phyloP scores from a whole-genome alignment of 92 coral and sea anemone species.

The Siderastrea radians region DNA sequence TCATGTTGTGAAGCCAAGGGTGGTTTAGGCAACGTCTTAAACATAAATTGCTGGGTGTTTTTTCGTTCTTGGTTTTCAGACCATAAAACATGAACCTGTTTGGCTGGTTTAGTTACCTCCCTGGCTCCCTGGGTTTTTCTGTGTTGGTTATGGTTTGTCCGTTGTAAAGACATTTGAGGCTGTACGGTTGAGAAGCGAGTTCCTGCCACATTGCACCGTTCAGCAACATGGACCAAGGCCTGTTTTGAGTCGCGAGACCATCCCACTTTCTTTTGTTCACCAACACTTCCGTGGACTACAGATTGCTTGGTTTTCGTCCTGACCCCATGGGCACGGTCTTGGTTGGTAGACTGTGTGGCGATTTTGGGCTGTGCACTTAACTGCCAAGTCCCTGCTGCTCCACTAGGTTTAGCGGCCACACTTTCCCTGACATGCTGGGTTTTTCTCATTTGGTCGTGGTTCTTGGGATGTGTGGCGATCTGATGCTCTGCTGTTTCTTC shows the following conservation, averaged over 20 bases:
- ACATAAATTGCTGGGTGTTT: not conserved
- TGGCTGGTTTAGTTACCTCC: not conserved
- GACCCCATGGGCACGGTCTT: not conserved
- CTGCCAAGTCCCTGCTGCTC: not conserved
- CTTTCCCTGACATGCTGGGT: not conserved
- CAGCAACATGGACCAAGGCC: no score
- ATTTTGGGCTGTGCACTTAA: not conserved
- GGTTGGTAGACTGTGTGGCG: not conserved
- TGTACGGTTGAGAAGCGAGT: not conserved
- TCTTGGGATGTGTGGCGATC: not conserved
- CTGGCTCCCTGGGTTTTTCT: not conserved
- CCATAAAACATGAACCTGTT: not conserved
- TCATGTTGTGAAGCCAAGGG: not conserved
- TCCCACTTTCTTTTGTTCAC: not conserved
- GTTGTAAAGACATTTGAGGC: not conserved
- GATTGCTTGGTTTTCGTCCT: not conserved
- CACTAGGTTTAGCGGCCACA: not conserved
- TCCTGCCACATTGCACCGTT: not conserved
- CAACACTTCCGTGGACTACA: not conserved
- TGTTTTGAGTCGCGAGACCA: not conserved
- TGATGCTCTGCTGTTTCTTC: not conserved
- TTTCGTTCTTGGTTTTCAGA: not conserved
- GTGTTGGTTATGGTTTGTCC: not conserved
- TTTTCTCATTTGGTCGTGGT: not conserved
- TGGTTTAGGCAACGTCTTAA: no score